Percentiles rank a stretch among this genome's conserved stretches.
Conservation (phyloP, 2,888 invertebrate genomes). For the Rhingia rostrata region DNA sequence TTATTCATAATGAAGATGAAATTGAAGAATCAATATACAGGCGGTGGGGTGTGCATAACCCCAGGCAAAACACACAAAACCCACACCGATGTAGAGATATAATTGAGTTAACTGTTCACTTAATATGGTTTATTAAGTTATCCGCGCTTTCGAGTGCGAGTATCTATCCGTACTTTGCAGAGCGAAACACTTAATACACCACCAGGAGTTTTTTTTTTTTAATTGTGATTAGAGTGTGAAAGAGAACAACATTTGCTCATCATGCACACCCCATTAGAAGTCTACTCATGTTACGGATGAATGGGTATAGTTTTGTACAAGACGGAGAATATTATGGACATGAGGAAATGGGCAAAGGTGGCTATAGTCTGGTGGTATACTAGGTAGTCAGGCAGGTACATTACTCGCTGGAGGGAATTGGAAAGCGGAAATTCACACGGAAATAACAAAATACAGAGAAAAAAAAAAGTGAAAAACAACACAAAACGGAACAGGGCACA, state of each 20-base stretch:
- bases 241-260: constrained; percentile 57
- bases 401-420: constrained; percentile 51
- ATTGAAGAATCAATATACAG: constrained; percentile 43
- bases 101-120: constrained; percentile 63
- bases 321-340: constrained; percentile 47
- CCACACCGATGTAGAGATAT: constrained; percentile 15
- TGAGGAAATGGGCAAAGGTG: constrained; percentile 69
- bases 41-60: background rate
- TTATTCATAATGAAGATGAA: constrained; percentile 38
- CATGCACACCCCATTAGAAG: constrained; percentile 73
- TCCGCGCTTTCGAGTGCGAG: constrained; percentile 18
- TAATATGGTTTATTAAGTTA: constrained; percentile 56
- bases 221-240: constrained; percentile 37
- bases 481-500: constrained; percentile 67
- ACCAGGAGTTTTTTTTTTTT: constrained; percentile 3
- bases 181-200: constrained; percentile 41
- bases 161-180: background rate
- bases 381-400: constrained; percentile 61
- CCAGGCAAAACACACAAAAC: constrained; percentile 4
- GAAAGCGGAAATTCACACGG: constrained; percentile 75
- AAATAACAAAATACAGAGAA: constrained; percentile 39
- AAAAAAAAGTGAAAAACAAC: no score
- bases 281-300: constrained; percentile 74
- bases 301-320: constrained; percentile 48
- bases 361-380: constrained; percentile 23